These are phyloP conservation scores for Megaptera novaeangliae DNA, from an alignment of 2,113 vertebrate genomes.

Conservation along the genomic window DNA sequence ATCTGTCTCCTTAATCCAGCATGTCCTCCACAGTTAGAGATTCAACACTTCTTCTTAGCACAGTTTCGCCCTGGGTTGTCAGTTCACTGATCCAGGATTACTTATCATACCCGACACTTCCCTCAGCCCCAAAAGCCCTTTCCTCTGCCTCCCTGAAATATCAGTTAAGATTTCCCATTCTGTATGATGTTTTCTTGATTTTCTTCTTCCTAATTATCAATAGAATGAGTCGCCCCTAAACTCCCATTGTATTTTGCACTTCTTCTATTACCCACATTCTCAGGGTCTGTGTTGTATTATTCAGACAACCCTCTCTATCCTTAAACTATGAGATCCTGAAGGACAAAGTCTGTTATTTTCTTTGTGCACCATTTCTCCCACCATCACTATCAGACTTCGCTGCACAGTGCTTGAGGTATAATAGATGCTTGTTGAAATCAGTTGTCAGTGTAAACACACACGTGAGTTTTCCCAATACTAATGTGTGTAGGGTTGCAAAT, in stretches of 20 bases:
- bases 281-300: background rate
- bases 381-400: background rate
- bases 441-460: background rate
- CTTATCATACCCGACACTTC: background rate
- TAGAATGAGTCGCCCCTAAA: background rate
- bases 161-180: background rate
- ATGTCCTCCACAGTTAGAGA: no score
- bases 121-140: background rate
- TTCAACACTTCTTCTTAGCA: background rate
- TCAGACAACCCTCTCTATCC: background rate
- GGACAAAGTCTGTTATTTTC: background rate
- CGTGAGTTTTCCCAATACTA: background rate
- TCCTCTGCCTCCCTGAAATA: background rate
- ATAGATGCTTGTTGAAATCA: background rate
- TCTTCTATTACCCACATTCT: background rate
- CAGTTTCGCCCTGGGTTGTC: background rate
- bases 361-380: background rate
- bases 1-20: background rate
- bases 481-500: background rate
- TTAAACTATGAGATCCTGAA: background rate
- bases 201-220: background rate
- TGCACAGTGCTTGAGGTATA: background rate
- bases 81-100: background rate
- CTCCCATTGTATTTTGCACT: background rate
- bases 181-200: background rate